Evolutionary conservation across 2,113 vertebrate species (phyloP), one percentile per base, ranked within the genome.

Genomic region (Macrotis lagotis): DNA sequence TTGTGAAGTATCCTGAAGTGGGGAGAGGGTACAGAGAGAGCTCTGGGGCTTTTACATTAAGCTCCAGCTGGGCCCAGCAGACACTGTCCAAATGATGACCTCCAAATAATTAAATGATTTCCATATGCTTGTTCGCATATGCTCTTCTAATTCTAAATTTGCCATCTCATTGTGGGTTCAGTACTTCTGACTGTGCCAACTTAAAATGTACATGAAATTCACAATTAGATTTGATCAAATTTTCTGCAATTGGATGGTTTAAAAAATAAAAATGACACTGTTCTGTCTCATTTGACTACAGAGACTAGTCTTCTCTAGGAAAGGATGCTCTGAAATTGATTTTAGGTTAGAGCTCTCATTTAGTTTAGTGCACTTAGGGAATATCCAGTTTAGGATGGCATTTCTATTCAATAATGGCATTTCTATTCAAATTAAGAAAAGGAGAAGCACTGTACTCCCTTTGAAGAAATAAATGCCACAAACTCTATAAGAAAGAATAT

Each of bases 51-150:
- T 97, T 96, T 97, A 90, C 88, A 97, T 97, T 97, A 96, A 97
- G 90, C 47, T 97, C 66, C 92, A 94, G 37, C 92, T 97, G 90
- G n/a, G 25, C 49, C 28, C 14, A 96, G 92, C 83, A 95, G 96
- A 97, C 94, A 93, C 25, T 91, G 59, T 94, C 90, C 93, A 97
- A 95, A 98, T 97, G 95, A 96, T 94, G 52, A 97, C 48, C 92
- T 97, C 88, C 94, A 96, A 95, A 94, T 94, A 97, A 96, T 97
- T 50, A 92, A 97, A 50, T 48, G 2, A 48, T 97, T 97, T 98
- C 90, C 91, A 83, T 96, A 66, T 94, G 89, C 91, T 91, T 96
- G 0, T 90, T 91, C 94, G 88, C 52, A 92, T 94, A 51, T 8
- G 93, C 94, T 92, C 6, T 92, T 97, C 89, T 96, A 94, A 97